phyloP scores from a whole-genome alignment of 1,140 invertebrate species.

The Meteorus sp. region DNA sequence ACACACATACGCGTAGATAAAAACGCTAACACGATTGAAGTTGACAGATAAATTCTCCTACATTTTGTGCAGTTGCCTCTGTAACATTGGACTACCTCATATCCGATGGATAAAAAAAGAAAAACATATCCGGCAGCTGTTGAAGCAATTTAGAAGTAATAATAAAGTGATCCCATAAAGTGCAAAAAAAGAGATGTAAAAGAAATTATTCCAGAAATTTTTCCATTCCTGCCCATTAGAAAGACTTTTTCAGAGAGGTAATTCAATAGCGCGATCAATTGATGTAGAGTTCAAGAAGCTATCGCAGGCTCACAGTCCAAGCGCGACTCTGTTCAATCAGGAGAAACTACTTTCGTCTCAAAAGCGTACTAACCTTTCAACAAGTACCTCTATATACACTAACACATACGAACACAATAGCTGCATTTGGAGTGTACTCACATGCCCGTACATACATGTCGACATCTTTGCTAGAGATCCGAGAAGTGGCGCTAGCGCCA shows the following conservation, averaged over 20 bases:
- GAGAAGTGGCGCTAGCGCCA: no score
- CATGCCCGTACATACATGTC: background rate
- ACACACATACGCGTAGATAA: constrained; percentile 3
- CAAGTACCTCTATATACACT: constrained; percentile 18
- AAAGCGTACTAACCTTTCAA: constrained; percentile 23
- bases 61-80: constrained; percentile 19
- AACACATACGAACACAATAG: constrained; percentile 6
- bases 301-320: background rate
- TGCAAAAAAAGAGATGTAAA: background rate
- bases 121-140: background rate
- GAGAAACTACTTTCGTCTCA: constrained; percentile 5
- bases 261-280: constrained; percentile 1
- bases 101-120: constrained; percentile 6
- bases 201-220: background rate
- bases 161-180: background rate
- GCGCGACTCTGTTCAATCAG: constrained; percentile 4
- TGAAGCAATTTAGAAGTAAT: background rate
- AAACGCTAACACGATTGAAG: background rate
- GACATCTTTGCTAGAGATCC: no score
- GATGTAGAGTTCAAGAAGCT: background rate
- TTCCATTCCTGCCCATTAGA: no score
- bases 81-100: background rate
- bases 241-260: background rate
- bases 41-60: constrained; percentile 24
- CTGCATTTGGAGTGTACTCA: background rate